Base-by-base conservation (phyloP, 1,140 invertebrate genomes). In the Caerostris darwini region DNA sequence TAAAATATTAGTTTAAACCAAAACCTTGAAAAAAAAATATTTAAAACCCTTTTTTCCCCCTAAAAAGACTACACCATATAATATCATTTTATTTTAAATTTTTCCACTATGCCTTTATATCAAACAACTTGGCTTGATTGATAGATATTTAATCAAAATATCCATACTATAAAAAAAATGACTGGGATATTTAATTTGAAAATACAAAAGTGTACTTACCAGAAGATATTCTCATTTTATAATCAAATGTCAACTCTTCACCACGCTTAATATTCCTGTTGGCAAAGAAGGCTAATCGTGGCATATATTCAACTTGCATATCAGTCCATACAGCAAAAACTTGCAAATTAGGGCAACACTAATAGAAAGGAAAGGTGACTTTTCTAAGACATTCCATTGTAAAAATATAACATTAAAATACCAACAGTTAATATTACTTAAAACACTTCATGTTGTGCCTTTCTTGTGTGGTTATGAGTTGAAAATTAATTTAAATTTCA, bases 211-310 rank as follows among this genome's bases (percentile, higher is more conserved):
- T 34, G 34, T 34, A 34, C 59, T 90, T 71, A 69, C 58, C 57
- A 54, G 34, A 17, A 64, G 53, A 50, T 53, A 87, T 87, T 14
- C 71, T 56, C 94, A 94, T 93, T 54, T 93, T 95, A 95, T 99
- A 99, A 96, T 99, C 98, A 96, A 99, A 99, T 19, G 98, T 98
- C 3, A 99, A 96, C 95, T 99, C 98, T 95, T 99, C 98, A 50
- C 98, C 97, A 58, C 97, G 97, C 88, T 97, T 97, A 94, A 99
- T 99, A 93, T 98, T 97, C 94, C 97, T 96, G 5, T 97, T 97
- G 1, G 99, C 97, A 96, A 99, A 99, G 17, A 99, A 96, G 0
- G 98, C 98, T 77, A 99, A 96, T 95, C 97, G 97, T 0, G 98
- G 99, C 54, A 99, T 95, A 95, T 98, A 97, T 0, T 98, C 97